Conservation (phyloP, 2,797 vertebrate genomes). For the Fratercula arctica region DNA sequence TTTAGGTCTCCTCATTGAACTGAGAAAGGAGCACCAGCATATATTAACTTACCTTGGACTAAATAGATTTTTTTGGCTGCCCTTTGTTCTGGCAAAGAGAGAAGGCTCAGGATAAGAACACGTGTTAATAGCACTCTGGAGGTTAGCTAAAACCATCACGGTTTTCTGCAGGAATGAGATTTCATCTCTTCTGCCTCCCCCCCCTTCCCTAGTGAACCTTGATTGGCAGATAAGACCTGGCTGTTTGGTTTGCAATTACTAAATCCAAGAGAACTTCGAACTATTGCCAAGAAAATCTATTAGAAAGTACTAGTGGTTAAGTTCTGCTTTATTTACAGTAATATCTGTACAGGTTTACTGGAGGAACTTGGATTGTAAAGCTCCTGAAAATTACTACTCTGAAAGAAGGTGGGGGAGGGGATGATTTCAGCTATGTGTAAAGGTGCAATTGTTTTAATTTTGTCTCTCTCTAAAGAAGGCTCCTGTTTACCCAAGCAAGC, state of each 20-base stretch:
- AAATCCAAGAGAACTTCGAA: neutral
- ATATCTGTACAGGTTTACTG: neutral
- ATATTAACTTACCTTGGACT: conserved; percentile 13
- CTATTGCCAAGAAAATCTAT: conserved; percentile 44
- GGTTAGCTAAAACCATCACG: conserved; percentile 26
- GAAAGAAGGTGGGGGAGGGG: neutral
- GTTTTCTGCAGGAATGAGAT: conserved; percentile 21
- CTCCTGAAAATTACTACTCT: neutral
- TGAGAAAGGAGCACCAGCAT: neutral
- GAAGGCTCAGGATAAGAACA: conserved; percentile 1
- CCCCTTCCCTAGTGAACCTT: neutral
- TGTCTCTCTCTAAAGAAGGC: neutral
- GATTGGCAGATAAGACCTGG: conserved; percentile 16
- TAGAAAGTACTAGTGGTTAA: conserved; percentile 1
- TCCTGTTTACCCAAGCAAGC: neutral
- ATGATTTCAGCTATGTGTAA: neutral
- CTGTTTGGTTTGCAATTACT: conserved; percentile 51
- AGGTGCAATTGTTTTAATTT: neutral
- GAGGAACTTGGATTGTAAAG: neutral
- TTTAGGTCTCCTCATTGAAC: neutral
- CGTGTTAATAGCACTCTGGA: neutral
- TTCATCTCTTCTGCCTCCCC: neutral
- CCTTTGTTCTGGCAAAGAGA: conserved; percentile 27
- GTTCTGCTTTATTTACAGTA: conserved; percentile 1
- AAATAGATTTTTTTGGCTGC: conserved; percentile 49